Evolutionary conservation across 2,113 vertebrate species (phyloP).

Genomic region (Vidua chalybeata): DNA sequence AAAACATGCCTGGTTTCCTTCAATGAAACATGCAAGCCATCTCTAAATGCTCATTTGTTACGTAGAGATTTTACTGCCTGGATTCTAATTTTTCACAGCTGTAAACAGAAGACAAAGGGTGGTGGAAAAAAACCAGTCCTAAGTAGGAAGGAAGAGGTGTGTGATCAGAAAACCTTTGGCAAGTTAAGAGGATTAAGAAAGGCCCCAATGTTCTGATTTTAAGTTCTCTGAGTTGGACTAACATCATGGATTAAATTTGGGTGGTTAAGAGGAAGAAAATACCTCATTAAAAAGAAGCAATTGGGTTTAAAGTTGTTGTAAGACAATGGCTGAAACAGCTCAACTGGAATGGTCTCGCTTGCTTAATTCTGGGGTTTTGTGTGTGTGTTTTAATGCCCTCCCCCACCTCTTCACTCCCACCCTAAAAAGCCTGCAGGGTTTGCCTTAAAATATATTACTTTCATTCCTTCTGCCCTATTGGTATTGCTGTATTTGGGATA

Average conservation of each 20-base stretch:
- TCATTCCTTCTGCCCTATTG: not conserved
- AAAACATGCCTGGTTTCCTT: slow-evolving; percentile 46
- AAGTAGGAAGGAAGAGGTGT: slow-evolving; percentile 68
- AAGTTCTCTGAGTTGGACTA: slow-evolving; percentile 60
- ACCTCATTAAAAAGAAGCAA: slow-evolving; percentile 69
- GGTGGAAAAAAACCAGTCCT: not conserved
- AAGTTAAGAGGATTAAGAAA: slow-evolving; percentile 74
- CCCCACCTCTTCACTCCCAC: slow-evolving; percentile 24
- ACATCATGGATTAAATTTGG: slow-evolving; percentile 67
- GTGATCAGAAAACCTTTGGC: slow-evolving; percentile 71
- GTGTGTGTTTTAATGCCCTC: slow-evolving; percentile 25
- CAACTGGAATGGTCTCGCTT: slow-evolving; percentile 60
- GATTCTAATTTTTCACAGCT: slow-evolving; percentile 73
- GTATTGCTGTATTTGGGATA: not conserved
- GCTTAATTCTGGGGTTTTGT: slow-evolving; percentile 57
- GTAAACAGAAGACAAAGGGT: slow-evolving; percentile 56
- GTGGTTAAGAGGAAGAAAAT: slow-evolving; percentile 68
- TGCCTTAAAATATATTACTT: not conserved
- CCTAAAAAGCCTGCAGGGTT: not conserved
- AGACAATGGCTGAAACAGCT: slow-evolving; percentile 67
- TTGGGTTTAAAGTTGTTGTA: slow-evolving; percentile 64
- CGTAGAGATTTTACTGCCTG: slow-evolving; percentile 13
- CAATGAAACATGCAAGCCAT: slow-evolving; percentile 34
- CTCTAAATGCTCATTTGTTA: slow-evolving; percentile 5
- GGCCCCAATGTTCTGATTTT: slow-evolving; percentile 60